These are phyloP conservation scores for Oedothorax gibbosus DNA, from an alignment of 1,140 invertebrate species.

Conservation along the genomic window DNA sequence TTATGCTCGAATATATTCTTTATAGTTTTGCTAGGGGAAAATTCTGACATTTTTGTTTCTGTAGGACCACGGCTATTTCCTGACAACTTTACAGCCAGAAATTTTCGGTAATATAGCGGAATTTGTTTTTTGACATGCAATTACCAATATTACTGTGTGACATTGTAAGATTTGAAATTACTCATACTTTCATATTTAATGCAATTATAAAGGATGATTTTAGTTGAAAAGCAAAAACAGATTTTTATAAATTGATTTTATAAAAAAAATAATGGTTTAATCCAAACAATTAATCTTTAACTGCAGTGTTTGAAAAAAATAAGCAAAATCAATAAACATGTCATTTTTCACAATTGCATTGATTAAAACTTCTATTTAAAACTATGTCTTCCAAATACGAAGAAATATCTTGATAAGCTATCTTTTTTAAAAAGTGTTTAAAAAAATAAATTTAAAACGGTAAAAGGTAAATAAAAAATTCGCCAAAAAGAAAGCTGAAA, in stretches of 20 bases:
- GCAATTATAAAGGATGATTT: background rate
- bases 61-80: too few relatives aligned
- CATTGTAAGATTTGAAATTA: background rate
- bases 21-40: too few relatives aligned
- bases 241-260: background rate
- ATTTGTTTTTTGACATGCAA: too few relatives aligned
- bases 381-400: background rate
- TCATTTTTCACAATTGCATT: constrained; percentile 5
- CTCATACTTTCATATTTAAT: background rate
- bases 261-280: background rate
- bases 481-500: background rate
- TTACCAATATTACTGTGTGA: too few relatives aligned
- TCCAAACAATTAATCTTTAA: background rate
- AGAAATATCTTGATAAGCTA: background rate
- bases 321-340: background rate
- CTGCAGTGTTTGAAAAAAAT: background rate
- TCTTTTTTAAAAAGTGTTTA: background rate
- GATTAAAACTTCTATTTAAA: constrained; percentile 7
- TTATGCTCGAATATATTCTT: too few relatives aligned
- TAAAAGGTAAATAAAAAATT: background rate
- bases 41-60: too few relatives aligned
- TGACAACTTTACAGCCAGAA: too few relatives aligned
- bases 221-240: background rate
- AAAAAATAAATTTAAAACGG: background rate
- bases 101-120: too few relatives aligned